phyloP scores from a whole-genome alignment of 2,113 vertebrate genomes.

The Pseudorhombus dupliciocellatus region DNA sequence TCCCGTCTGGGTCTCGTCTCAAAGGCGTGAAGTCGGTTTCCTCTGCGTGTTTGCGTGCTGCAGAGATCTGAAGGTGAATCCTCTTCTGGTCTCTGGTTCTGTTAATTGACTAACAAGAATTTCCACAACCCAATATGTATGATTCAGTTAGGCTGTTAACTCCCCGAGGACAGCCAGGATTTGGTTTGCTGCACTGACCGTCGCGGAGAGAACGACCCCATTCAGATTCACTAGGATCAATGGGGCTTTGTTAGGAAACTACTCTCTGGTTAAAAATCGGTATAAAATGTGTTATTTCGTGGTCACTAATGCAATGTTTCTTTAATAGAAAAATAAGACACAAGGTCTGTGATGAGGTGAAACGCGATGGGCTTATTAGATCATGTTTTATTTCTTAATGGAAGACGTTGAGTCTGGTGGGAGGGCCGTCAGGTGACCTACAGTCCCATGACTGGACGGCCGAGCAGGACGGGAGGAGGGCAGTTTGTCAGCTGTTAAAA shows the following conservation, averaged over 20 bases:
- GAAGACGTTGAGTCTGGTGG: conserved; percentile 54
- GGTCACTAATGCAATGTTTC: not conserved
- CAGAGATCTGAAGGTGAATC: conserved; percentile 32
- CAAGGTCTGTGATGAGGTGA: not conserved
- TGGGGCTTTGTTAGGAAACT: not conserved
- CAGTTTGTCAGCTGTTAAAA: not conserved
- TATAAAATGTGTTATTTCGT: rapidly evolving
- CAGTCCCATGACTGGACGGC: conserved; percentile 67
- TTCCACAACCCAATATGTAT: conserved; percentile 46
- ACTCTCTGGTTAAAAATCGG: not conserved
- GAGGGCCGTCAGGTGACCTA: conserved; percentile 66
- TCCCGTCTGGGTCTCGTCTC: not conserved
- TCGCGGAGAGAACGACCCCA: conserved; percentile 25
- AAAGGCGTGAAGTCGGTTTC: not conserved
- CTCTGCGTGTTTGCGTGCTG: not conserved
- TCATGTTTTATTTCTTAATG: conserved; percentile 63
- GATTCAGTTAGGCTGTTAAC: conserved; percentile 55
- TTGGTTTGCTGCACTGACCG: not conserved
- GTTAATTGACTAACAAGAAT: conserved; percentile 38
- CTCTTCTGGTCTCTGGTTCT: conserved; percentile 13
- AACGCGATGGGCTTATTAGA: conserved; percentile 50
- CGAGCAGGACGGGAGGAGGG: not conserved
- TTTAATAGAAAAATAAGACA: not conserved
- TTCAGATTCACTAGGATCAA: conserved; percentile 27
- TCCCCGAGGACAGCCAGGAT: not conserved